Evolutionary conservation across 1,140 invertebrate genomes (phyloP).

Genomic region (Drosophila lacteicornis): DNA sequence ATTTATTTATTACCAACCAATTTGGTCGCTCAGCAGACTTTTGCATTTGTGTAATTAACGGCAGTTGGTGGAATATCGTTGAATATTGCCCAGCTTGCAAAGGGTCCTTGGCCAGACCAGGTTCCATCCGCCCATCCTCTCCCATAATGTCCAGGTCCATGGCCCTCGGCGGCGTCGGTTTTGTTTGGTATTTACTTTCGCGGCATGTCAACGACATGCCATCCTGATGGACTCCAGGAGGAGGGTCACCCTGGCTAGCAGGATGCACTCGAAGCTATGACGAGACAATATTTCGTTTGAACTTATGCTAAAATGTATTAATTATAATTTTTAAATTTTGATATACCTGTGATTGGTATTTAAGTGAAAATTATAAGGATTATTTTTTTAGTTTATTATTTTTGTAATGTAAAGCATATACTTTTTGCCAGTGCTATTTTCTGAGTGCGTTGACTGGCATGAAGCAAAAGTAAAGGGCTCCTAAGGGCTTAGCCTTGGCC

Average conservation of each 20-base stretch:
- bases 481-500: conserved; percentile 37
- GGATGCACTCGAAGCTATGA: conserved; percentile 2
- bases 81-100: conserved; percentile 40
- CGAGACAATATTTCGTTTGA: not conserved
- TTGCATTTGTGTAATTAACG: conserved; percentile 83
- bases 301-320: not conserved
- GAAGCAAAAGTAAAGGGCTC: conserved; percentile 29
- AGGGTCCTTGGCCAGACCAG: conserved; percentile 23
- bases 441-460: conserved; percentile 3
- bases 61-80: conserved; percentile 48
- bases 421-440: conserved; percentile 4
- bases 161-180: conserved; percentile 4
- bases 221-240: not conserved
- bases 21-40: conserved; percentile 69
- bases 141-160: conserved; percentile 23
- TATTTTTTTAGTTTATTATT: too few relatives aligned
- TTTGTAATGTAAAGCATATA: too few relatives aligned
- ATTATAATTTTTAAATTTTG: too few relatives aligned
- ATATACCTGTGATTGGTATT: too few relatives aligned
- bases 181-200: conserved; percentile 42
- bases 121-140: conserved; percentile 10
- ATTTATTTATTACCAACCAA: conserved; percentile 84
- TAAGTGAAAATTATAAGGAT: too few relatives aligned
- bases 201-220: conserved; percentile 55
- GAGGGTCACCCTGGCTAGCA: not conserved